Evolutionary conservation across 2,888 invertebrate species (phyloP).

Genomic region (Cephus nigrinus): DNA sequence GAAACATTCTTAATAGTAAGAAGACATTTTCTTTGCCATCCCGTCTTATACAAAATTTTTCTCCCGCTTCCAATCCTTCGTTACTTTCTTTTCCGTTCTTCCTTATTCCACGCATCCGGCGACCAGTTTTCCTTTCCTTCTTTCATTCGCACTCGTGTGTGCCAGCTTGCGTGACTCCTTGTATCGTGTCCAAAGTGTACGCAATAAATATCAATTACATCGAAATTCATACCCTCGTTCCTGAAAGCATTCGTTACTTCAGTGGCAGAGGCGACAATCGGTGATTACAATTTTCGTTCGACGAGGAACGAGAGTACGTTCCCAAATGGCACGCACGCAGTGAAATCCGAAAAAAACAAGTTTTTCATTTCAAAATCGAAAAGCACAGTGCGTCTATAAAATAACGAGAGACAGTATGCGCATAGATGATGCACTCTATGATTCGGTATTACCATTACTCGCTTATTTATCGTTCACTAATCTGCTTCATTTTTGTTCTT

Average conservation of each 20-base stretch:
- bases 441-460: constrained; percentile 2
- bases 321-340: background rate
- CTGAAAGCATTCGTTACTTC: background rate
- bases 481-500: constrained; percentile 7
- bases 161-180: background rate
- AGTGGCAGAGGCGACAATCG: background rate
- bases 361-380: background rate
- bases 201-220: background rate
- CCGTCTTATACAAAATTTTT: constrained; percentile 29
- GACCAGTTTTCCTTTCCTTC: background rate
- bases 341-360: background rate
- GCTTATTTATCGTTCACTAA: background rate
- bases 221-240: background rate
- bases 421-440: constrained; percentile 3
- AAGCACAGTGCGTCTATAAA: constrained; percentile 3
- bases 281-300: background rate
- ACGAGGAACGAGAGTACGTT: background rate
- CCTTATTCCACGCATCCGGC: background rate
- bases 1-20: constrained; percentile 36
- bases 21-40: constrained; percentile 55
- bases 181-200: background rate
- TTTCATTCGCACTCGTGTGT: background rate
- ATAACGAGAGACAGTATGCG: constrained; percentile 12
- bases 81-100: background rate
- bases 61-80: background rate